These are phyloP conservation scores for Crocidura indochinensis DNA, from an alignment of 2,797 vertebrate genomes.

Conservation along the genomic window DNA sequence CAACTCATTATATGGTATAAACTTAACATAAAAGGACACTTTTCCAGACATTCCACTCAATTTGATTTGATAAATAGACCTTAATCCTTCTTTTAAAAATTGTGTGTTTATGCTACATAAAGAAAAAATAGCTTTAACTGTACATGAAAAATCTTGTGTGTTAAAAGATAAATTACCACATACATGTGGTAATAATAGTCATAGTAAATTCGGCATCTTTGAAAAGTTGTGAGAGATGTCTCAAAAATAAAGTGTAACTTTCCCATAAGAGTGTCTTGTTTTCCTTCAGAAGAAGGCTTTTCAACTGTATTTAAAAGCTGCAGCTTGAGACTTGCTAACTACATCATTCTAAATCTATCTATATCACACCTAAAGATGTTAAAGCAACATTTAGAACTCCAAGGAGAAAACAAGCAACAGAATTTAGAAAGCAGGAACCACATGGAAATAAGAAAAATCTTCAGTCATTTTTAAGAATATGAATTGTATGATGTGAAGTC, in stretches of 20 bases:
- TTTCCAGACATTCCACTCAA: slow-evolving; percentile 76
- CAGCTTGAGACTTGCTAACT: slow-evolving; percentile 87
- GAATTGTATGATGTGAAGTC: slow-evolving; percentile 70
- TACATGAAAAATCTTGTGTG: slow-evolving; percentile 15
- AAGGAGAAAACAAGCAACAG: slow-evolving; percentile 86
- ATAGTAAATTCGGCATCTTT: slow-evolving; percentile 83
- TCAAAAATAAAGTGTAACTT: slow-evolving; percentile 86
- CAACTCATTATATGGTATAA: slow-evolving; percentile 78
- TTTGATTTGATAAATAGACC: slow-evolving; percentile 77
- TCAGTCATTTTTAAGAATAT: slow-evolving; percentile 84
- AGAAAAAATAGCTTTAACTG: slow-evolving; percentile 8
- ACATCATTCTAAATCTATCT: slow-evolving; percentile 86
- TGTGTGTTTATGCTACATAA: slow-evolving; percentile 35
- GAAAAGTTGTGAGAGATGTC: slow-evolving; percentile 80
- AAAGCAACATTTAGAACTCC: slow-evolving; percentile 86
- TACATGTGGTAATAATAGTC: slow-evolving; percentile 65
- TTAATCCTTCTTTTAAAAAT: slow-evolving; percentile 36
- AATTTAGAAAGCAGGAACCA: slow-evolving; percentile 83
- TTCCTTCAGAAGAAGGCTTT: slow-evolving; percentile 84
- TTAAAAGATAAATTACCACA: slow-evolving; percentile 66
- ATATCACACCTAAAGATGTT: slow-evolving; percentile 88
- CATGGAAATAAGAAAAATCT: slow-evolving; percentile 81
- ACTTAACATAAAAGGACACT: slow-evolving; percentile 77
- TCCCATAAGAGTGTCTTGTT: slow-evolving; percentile 81
- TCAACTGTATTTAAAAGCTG: slow-evolving; percentile 87